Evolutionary conservation across 1,140 invertebrate species (phyloP), one percentile per base, ranked within the genome.

Genomic region (Trachelipus rathkii): DNA sequence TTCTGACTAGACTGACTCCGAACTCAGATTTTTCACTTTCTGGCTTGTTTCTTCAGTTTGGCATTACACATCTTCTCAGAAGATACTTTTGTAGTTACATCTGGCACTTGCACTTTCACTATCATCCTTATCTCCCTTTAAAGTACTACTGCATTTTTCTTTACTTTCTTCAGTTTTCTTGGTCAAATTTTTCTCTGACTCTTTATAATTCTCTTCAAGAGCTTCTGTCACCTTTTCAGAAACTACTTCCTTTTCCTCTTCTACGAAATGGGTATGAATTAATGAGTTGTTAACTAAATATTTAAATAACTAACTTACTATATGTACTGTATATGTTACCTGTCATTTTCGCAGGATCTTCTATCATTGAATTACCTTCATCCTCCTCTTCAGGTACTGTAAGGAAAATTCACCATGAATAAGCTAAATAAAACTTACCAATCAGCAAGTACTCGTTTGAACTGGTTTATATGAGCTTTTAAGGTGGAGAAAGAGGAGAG

Each of bases 381-480:
- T 81, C 82, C 1, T 81, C 81, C 33, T 76, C 81, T 10, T 81
- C 79, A 23, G 81, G 81, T 46, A 81, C 81, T 81, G 77, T 68
- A 78, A 75, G 33, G 33, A 74, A 21, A 21, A 73, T 33, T 19
- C n/a, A 73, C 21, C 45, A 23, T 44, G 11, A 60, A 60, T 60
- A n/a, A n/a, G 1, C 8, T 60, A 60, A 19, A 4, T 60, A n/a
- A n/a, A 15, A 60, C 50, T 19, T 60, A 13, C 11, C 19, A 19
- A 60, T 60, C 19, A 4, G 19, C 50, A 3, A 60, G 8, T 33
- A 3, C 33, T 33, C 2, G 33, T 33, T 33, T 33, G 33, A 33
- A 33, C 33, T 33, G 33, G 33, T 33, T 33, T 33, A 60, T 3
- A 15, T 60, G 8, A 60, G 50, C 50, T 19, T 60, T 15, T 19